Evolutionary conservation across 2,113 vertebrate genomes (phyloP).

Genomic region (Lagenorhynchus albirostris): DNA sequence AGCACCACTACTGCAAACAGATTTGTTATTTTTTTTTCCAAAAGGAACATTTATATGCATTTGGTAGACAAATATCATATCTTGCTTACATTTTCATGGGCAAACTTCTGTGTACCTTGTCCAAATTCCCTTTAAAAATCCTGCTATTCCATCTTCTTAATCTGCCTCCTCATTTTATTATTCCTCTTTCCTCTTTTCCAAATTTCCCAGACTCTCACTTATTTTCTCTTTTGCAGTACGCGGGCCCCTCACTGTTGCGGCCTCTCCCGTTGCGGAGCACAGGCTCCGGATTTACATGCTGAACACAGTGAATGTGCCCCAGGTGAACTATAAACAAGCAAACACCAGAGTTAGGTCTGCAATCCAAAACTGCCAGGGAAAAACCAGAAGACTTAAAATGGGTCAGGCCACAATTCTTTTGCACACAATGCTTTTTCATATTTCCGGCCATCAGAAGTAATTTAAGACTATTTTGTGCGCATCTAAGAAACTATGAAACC

Average conservation of each 20-base stretch:
- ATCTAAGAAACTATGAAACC: not conserved
- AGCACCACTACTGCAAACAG: not conserved
- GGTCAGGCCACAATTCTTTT: rapidly evolving
- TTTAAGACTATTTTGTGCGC: not conserved
- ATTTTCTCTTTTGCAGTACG: not conserved
- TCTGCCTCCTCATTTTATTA: not conserved
- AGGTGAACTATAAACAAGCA: not conserved
- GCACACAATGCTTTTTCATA: not conserved
- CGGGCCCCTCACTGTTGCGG: no score
- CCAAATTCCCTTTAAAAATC: not conserved
- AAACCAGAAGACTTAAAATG: not conserved
- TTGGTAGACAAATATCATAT: not conserved
- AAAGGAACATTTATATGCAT: not conserved
- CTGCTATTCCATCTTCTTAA: not conserved
- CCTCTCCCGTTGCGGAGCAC: no score
- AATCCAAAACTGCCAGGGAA: not conserved
- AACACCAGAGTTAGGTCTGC: not conserved
- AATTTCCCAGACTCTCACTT: not conserved
- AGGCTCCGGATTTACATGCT: rapidly evolving
- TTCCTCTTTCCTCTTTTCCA: not conserved
- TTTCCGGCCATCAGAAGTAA: not conserved
- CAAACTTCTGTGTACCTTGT: not conserved
- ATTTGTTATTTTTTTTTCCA: not conserved
- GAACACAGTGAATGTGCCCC: not conserved
- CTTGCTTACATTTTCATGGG: not conserved